phyloP scores from a whole-genome alignment of 2,797 vertebrate species.

The Acanthornis magna region DNA sequence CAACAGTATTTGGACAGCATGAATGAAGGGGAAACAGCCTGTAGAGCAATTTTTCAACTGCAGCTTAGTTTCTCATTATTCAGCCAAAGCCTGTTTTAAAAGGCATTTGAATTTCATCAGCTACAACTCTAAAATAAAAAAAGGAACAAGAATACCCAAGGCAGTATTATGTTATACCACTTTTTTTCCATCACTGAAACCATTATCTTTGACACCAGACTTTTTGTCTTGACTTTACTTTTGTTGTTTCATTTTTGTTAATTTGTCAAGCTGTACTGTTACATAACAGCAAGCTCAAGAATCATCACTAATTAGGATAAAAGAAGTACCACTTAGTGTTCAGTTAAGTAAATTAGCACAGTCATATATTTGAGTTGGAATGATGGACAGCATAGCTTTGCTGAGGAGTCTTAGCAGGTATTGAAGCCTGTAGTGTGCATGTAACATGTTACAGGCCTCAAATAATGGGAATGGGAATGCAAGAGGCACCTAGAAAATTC shows the following conservation, averaged over 20 bases:
- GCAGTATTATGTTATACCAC: not conserved
- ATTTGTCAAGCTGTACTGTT: not conserved
- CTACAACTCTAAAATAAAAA: not conserved
- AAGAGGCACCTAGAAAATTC: not conserved
- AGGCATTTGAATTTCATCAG: slow-evolving; percentile 4
- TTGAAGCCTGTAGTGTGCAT: not conserved
- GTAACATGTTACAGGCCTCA: not conserved
- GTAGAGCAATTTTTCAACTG: not conserved
- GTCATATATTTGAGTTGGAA: not conserved
- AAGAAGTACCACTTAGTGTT: not conserved
- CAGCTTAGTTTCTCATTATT: not conserved
- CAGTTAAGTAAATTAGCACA: not conserved
- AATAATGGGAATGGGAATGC: not conserved
- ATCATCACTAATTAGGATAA: not conserved
- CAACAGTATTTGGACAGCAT: not conserved
- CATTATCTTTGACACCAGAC: not conserved
- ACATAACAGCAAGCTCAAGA: not conserved
- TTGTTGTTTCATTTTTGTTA: not conserved
- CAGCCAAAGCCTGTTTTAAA: not conserved
- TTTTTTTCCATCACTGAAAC: not conserved
- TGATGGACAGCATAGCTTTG: not conserved
- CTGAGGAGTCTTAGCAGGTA: not conserved
- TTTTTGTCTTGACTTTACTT: not conserved
- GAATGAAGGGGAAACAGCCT: not conserved
- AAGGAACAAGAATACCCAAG: not conserved